Conservation (phyloP, 1,140 invertebrate species). For the Watersipora subatra region DNA sequence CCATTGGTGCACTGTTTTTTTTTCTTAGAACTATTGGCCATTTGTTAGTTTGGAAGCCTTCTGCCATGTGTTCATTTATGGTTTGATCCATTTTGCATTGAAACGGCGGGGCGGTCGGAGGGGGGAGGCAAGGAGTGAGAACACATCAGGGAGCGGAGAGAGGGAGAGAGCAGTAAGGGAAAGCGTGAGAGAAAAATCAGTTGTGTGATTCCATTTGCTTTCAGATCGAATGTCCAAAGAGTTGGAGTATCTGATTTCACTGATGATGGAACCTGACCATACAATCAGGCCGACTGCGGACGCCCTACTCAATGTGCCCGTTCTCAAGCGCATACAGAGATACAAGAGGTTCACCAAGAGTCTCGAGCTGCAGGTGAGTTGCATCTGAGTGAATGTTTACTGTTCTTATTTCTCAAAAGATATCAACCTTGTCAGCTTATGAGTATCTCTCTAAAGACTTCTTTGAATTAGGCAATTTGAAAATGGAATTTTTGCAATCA, state of each 20-base stretch:
- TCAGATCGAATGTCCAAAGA: constrained; percentile 35
- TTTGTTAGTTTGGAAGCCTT: not conserved
- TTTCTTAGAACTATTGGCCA: not conserved
- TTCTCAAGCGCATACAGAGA: constrained; percentile 21
- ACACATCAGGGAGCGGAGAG: no score
- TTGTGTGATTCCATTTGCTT: no score
- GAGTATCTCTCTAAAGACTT: not conserved
- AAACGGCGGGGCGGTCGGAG: no score
- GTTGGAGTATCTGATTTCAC: constrained; percentile 44
- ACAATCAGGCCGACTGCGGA: constrained; percentile 44
- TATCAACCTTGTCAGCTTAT: not conserved
- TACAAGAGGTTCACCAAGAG: not conserved
- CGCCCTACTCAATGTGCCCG: constrained; percentile 39
- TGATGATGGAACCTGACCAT: constrained; percentile 48
- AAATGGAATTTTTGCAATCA: not conserved
- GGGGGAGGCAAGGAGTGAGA: no score
- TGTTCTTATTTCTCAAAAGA: not conserved
- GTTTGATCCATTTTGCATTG: not conserved
- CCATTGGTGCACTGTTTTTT: not conserved
- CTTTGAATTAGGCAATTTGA: not conserved
- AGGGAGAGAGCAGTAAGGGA: no score
- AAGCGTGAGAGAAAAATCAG: no score
- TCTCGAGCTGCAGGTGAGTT: no score
- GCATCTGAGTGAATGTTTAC: no score
- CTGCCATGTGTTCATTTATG: not conserved